These are phyloP conservation scores for Colossoma macropomum DNA, from an alignment of 2,113 vertebrate genomes.

Conservation along the genomic window DNA sequence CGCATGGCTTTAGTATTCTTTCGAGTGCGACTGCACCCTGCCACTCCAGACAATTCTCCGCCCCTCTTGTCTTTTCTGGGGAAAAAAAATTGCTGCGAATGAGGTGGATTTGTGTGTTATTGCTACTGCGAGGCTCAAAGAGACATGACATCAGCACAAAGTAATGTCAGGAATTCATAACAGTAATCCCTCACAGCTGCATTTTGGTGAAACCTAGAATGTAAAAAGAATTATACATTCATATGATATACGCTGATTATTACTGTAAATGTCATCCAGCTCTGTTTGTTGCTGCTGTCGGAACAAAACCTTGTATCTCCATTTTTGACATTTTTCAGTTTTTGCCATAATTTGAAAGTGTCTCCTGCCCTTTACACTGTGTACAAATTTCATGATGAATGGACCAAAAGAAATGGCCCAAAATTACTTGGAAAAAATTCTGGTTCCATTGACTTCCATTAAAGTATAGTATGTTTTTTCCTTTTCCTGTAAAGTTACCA, in stretches of 20 bases:
- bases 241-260: background rate
- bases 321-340: too few species aligned
- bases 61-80: background rate
- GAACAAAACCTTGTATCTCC: too few species aligned
- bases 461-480: too few species aligned
- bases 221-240: background rate
- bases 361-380: too few species aligned
- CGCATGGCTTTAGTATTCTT: background rate
- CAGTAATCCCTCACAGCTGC: background rate
- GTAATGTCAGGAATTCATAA: background rate
- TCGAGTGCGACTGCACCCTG: conserved; percentile 25
- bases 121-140: background rate
- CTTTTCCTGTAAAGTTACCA: too few species aligned
- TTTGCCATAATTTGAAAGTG: too few species aligned
- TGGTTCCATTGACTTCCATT: too few species aligned
- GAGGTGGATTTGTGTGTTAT: conserved; percentile 16
- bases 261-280: background rate
- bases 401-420: too few species aligned
- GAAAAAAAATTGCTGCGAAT: background rate
- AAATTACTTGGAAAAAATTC: too few species aligned
- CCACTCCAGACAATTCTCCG: background rate
- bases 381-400: too few species aligned
- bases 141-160: background rate
- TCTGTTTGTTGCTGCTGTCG: too few species aligned
- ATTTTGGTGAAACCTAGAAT: background rate